Base-by-base conservation (phyloP, 2,113 vertebrate genomes). In the Astatoreochromis straeleni region DNA sequence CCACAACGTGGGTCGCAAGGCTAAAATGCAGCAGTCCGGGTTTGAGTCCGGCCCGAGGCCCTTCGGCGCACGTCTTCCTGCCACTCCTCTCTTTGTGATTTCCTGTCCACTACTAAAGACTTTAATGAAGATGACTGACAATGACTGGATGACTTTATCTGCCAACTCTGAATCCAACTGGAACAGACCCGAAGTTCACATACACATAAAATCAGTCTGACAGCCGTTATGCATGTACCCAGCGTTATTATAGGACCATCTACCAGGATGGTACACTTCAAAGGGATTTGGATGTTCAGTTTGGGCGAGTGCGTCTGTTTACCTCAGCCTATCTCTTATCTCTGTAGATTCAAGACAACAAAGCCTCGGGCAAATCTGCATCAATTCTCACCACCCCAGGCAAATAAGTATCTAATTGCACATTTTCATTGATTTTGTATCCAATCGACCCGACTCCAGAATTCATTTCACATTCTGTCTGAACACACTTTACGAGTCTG, bases 341-440 rank as follows among this genome's bases (percentile, higher is more conserved):
- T 31, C 24, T 49, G 42, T 78, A 49, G 70, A 49, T n/a, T 31
- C 24, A 49, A 49, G 42, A 12, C 40, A 31, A 19, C 42, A 49
- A 78, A 78, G 26, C 70, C 70, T 49, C 24, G 9, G 16, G 70
- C 70, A 78, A 49, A 78, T 78, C 70, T 78, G 42, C 70, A 78
- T 78, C 70, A 49, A 7, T 78, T 49, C 45, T 78, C 24, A 78
- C 24, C 24, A 78, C 24, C 42, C 42, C 42, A 31, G 70, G 70
- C 42, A 78, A 78, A 78, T 49, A 78, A 78, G 42, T 78, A 78
- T 78, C 42, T 49, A 78, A 78, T 78, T 49, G 24, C 42, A 49
- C 17, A 49, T 75, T 49, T 75, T 45, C 42, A 75, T 49, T 49
- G 70, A 78, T 78, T 78, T 78, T 49, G 24, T 31, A 78, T 31